These are phyloP conservation scores for Cydia strobilella DNA, from an alignment of 1,140 invertebrate species.

Conservation along the genomic window DNA sequence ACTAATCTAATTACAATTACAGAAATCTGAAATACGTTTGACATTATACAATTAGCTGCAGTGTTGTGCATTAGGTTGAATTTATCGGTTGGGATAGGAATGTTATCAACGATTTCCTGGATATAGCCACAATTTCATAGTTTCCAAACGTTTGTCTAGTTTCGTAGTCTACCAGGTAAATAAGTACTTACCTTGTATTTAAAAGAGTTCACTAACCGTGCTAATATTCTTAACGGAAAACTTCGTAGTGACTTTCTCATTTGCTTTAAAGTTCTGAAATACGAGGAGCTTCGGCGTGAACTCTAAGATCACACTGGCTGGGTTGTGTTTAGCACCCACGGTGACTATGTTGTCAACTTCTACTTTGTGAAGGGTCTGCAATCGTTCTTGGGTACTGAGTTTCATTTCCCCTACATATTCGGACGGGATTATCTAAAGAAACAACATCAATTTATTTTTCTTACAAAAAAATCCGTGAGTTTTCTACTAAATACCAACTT, in stretches of 20 bases:
- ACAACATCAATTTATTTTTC: neutral
- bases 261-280: slow-evolving; percentile 71
- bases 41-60: too few species aligned
- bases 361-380: slow-evolving; percentile 57
- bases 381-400: slow-evolving; percentile 57
- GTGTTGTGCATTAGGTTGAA: too few species aligned
- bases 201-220: slow-evolving; percentile 50
- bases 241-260: slow-evolving; percentile 65
- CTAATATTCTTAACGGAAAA: slow-evolving; percentile 72
- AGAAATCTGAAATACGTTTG: too few species aligned
- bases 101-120: too few species aligned
- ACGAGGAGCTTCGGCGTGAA: slow-evolving; percentile 64
- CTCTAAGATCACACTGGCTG: slow-evolving; percentile 45
- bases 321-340: slow-evolving; percentile 39
- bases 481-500: too few species aligned
- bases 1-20: too few species aligned
- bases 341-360: slow-evolving; percentile 55
- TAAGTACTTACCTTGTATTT: neutral
- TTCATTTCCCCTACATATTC: slow-evolving; percentile 69
- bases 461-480: too few species aligned
- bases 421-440: slow-evolving; percentile 65
- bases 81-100: too few species aligned
- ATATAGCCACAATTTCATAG: too few species aligned
- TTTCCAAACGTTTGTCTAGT: too few species aligned
- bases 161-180: slow-evolving; percentile 2